phyloP scores from a whole-genome alignment of 2,113 vertebrate species.

The Hippocampus comes region DNA sequence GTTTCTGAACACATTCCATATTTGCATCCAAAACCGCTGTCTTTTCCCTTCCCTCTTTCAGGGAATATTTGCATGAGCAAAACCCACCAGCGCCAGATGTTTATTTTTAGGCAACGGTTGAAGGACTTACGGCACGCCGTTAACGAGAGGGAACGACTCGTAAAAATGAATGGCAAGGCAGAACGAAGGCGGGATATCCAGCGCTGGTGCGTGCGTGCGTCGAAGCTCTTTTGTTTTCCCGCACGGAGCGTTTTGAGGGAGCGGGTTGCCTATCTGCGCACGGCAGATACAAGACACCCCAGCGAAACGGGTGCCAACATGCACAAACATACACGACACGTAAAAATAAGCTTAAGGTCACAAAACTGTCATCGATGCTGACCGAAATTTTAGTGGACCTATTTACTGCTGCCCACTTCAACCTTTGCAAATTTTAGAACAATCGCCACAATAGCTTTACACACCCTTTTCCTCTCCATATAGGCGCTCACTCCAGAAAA shows the following conservation, averaged over 20 bases:
- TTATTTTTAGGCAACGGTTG: constrained; percentile 76
- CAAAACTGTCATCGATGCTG: too few species aligned
- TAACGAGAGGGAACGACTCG: constrained; percentile 57
- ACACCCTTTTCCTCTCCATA: too few species aligned
- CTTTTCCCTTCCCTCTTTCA: constrained; percentile 49
- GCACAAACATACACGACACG: constrained; percentile 38
- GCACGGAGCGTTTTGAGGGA: constrained; percentile 38
- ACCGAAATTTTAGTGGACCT: too few species aligned
- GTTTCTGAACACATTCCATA: constrained; percentile 69
- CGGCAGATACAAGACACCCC: constrained; percentile 46
- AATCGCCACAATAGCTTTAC: too few species aligned
- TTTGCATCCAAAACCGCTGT: constrained; percentile 71
- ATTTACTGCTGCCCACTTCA: too few species aligned
- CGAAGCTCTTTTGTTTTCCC: constrained; percentile 63
- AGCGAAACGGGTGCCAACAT: constrained; percentile 43
- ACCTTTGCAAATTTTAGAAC: too few species aligned
- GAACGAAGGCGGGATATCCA: constrained; percentile 31
- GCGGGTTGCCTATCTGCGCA: constrained; percentile 62
- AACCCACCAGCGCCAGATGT: constrained; percentile 64
- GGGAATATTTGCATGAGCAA: constrained; percentile 69
- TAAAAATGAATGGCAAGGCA: constrained; percentile 23
- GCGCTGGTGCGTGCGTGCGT: constrained; percentile 30
- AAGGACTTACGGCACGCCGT: constrained; percentile 65
- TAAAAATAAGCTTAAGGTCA: too few species aligned
- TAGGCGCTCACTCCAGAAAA: too few species aligned